Base-by-base conservation (phyloP, 2,797 vertebrate species). In the Champsocephalus esox region DNA sequence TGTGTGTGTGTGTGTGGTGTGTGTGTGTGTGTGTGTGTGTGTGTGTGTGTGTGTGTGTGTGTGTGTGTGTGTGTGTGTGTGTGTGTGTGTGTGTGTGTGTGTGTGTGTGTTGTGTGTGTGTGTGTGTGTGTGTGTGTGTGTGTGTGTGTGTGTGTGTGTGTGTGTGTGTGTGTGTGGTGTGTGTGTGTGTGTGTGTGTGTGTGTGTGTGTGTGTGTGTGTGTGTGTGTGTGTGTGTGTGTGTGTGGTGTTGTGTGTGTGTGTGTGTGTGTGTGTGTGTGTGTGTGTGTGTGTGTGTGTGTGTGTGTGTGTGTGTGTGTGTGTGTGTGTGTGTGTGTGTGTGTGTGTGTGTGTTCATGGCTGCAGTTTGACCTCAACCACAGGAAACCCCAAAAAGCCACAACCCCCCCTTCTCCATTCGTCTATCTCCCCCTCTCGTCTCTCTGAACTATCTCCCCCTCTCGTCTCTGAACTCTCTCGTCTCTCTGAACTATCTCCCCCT, bases 361-460 rank as follows among this genome's bases (percentile, higher is more conserved):
- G 38, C 14, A 46, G 72, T 50, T 50, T 72, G 81, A 87, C 87
- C 77, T 80, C 38, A 19, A 52, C 78, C 78, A 77, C 83, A 85
- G 83, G 81, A 88, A 88, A 84, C 77, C 68, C 69, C 34, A 38
- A 38, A 34, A 56, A 72, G 77, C 83, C 85, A n/a, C 82, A 63
- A 9, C 51, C 81, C 49, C 74, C 61, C 61, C 49, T 50, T 75
- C 60, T 45, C 0, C 13, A 60, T 76, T 62, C 13, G 43, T 70
- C 71, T 57, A 50, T 66, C 11, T 66, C 10, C 66, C 34, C 50
- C n/a, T 3, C 24, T 24, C 3, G 17, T 64, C 3, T 50, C 10
- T 21, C 21, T 1, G 21, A 21, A 21, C 21, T 21, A 55, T 66
- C 11, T 66, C 45, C 10, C 66, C 34, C 50, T 24, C 24, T 24